These are phyloP conservation scores for Lampris megalopsis DNA, from an alignment of 2,113 vertebrate species.

Conservation along the genomic window DNA sequence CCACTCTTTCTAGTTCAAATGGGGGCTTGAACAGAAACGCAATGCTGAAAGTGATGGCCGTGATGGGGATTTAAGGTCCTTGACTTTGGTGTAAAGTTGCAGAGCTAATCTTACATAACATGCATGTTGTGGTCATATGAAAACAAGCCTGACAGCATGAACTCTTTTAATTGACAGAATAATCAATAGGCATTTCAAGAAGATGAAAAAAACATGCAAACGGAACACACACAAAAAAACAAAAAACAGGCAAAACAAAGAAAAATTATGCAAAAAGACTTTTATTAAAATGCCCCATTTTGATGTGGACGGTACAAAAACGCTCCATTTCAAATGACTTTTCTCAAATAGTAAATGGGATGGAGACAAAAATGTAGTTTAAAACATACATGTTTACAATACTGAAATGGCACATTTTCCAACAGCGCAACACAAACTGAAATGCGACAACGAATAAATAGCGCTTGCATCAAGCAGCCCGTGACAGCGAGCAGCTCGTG, in stretches of 20 bases:
- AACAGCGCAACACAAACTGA: constrained; percentile 15
- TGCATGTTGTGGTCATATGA: constrained; percentile 53
- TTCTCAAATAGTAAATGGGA: neutral
- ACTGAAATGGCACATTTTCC: neutral
- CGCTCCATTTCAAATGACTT: constrained; percentile 11
- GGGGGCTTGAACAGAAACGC: constrained; percentile 35
- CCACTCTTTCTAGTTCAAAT: constrained; percentile 56
- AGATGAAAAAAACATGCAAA: constrained; percentile 52
- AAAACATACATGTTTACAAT: neutral
- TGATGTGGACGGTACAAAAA: neutral
- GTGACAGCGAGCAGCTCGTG: constrained; percentile 10
- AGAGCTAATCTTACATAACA: constrained; percentile 57
- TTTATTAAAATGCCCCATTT: constrained; percentile 64
- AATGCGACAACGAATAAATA: constrained; percentile 58
- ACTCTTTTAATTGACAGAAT: constrained; percentile 45
- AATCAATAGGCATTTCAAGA: constrained; percentile 49
- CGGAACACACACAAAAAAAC: neutral
- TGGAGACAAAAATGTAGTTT: constrained; percentile 1
- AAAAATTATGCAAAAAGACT: constrained; percentile 49
- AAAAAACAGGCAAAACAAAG: constrained; percentile 40
- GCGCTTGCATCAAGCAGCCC: constrained; percentile 1
- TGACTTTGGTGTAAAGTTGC: constrained; percentile 52
- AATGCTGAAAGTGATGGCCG: constrained; percentile 40
- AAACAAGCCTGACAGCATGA: constrained; percentile 49
- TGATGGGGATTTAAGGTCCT: constrained; percentile 67